Evolutionary conservation across 2,888 invertebrate species (phyloP).

Genomic region (Harpalus rufipes): DNA sequence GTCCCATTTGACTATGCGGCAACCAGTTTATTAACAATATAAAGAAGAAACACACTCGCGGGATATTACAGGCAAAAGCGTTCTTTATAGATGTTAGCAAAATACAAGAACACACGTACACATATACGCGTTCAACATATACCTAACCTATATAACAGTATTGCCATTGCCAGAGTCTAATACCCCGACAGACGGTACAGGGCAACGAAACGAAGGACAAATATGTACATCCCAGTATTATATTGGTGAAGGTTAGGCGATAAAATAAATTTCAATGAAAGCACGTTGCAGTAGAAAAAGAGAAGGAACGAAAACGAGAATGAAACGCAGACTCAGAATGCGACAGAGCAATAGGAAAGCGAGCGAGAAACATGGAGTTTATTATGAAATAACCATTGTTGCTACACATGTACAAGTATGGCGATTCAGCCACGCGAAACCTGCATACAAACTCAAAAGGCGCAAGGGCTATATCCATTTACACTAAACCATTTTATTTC

Average conservation of each 20-base stretch:
- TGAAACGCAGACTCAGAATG: constrained; percentile 5
- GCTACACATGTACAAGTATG: constrained; percentile 51
- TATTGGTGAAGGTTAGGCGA: constrained; percentile 57
- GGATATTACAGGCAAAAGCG: constrained; percentile 61
- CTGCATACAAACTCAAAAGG: constrained; percentile 56
- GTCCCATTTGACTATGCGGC: constrained; percentile 38
- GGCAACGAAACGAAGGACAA: constrained; percentile 7
- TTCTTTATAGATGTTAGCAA: constrained; percentile 64
- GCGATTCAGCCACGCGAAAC: constrained; percentile 20
- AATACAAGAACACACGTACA: constrained; percentile 55
- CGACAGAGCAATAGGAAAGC: constrained; percentile 44
- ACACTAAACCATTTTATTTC: constrained; percentile 60
- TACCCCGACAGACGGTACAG: neutral
- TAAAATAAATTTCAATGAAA: constrained; percentile 65
- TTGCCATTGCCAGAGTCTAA: constrained; percentile 3
- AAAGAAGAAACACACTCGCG: constrained; percentile 59
- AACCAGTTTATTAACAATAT: constrained; percentile 64
- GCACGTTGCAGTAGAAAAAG: constrained; percentile 54
- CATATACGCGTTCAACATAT: constrained; percentile 34
- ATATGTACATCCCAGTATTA: constrained; percentile 57
- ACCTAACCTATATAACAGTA: constrained; percentile 31
- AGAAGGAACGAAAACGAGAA: constrained; percentile 26
- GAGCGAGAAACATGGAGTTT: constrained; percentile 55
- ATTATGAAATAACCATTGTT: constrained; percentile 63
- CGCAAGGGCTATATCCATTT: constrained; percentile 55